Evolutionary conservation across 2,113 vertebrate species (phyloP).

Genomic region (Zeus faber): DNA sequence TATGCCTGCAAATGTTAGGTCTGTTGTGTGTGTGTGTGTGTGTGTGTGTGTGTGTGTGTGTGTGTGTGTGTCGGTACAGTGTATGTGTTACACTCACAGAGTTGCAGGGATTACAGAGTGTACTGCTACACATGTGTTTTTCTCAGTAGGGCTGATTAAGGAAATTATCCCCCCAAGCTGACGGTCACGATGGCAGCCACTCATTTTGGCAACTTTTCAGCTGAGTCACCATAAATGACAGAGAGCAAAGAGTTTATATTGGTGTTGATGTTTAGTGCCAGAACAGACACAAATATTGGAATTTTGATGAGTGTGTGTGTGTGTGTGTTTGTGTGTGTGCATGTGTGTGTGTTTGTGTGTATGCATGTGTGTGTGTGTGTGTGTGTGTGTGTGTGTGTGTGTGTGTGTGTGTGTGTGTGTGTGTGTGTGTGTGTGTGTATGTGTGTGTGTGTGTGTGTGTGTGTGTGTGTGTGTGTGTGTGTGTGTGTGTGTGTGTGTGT

Average conservation of each 20-base stretch:
- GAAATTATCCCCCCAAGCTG: too few relatives aligned
- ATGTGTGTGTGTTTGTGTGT: not conserved
- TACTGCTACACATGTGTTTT: too few relatives aligned
- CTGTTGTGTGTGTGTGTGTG: not conserved
- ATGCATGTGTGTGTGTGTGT: not conserved
- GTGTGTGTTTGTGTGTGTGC: not conserved
- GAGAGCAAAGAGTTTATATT: too few relatives aligned
- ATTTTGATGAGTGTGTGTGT: not conserved
- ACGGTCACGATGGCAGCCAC: too few relatives aligned
- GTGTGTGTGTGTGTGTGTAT: not conserved
- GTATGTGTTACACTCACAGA: too few relatives aligned
- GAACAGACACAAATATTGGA: too few relatives aligned
- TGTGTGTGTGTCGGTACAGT: not conserved
- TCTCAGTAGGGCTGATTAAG: too few relatives aligned
- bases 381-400: not conserved
- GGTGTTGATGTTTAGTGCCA: too few relatives aligned
- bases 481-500: slow-evolving; percentile 8
- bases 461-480: not conserved
- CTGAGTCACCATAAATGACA: too few relatives aligned
- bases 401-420: not conserved
- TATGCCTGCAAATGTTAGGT: not conserved
- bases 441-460: not conserved
- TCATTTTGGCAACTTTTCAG: too few relatives aligned
- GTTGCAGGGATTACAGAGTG: too few relatives aligned
- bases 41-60: too few relatives aligned